Conservation (phyloP, 2,113 vertebrate species). For the Anser cygnoides region DNA sequence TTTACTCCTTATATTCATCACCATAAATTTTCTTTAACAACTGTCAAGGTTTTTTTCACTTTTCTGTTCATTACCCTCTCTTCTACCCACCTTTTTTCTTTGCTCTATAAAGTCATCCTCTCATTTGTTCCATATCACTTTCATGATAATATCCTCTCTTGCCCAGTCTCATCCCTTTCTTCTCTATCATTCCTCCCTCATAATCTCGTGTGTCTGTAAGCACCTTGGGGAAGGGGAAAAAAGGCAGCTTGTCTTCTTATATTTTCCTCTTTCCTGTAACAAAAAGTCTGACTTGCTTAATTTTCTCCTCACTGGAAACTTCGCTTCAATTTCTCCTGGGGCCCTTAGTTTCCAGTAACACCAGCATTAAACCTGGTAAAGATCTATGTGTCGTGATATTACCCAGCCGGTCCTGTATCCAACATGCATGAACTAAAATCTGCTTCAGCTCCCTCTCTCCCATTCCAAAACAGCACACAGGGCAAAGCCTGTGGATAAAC, state of each 20-base stretch:
- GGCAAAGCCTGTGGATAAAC: not conserved
- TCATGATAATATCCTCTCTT: not conserved
- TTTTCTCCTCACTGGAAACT: not conserved
- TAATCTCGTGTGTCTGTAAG: not conserved
- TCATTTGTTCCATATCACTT: not conserved
- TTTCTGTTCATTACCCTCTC: not conserved
- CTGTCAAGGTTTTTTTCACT: not conserved
- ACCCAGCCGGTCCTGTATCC: not conserved
- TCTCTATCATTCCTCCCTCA: not conserved
- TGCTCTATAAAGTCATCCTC: not conserved
- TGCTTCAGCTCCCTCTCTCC: not conserved
- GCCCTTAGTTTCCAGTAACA: not conserved
- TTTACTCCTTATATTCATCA: not conserved
- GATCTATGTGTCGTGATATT: not conserved
- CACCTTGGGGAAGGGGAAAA: not conserved
- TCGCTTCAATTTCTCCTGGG: not conserved
- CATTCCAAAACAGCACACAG: not conserved
- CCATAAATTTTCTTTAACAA: not conserved
- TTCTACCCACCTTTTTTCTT: not conserved
- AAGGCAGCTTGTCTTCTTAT: not conserved
- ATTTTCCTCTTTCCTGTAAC: too few relatives aligned
- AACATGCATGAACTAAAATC: not conserved
- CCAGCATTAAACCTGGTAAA: not conserved
- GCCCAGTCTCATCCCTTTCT: not conserved
- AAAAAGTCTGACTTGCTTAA: not conserved